Conservation (phyloP, 2,888 invertebrate genomes). For the Aphrophora alni region DNA sequence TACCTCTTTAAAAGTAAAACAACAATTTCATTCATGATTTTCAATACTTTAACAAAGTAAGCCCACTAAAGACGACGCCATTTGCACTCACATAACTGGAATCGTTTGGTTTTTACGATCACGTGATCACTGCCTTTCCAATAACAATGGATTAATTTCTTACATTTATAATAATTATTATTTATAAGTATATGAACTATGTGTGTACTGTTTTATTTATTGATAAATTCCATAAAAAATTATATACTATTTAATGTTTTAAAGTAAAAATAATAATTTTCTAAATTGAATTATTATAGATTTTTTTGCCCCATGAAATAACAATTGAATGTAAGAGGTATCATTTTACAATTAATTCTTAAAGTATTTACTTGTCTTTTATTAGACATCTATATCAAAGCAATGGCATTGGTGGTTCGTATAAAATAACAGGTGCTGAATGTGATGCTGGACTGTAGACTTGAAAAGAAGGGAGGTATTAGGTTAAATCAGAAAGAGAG, state of each 20-base stretch:
- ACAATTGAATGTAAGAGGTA: too few species aligned
- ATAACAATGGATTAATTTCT: not conserved
- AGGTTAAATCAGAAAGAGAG: not conserved
- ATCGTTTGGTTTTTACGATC: not conserved
- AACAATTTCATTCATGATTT: slow-evolving; percentile 59
- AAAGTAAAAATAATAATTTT: too few species aligned
- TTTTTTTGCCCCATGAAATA: too few species aligned
- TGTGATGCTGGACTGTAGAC: not conserved
- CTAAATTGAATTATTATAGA: too few species aligned
- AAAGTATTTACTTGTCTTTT: too few species aligned
- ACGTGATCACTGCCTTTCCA: not conserved
- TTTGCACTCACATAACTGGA: slow-evolving; percentile 57
- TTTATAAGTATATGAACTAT: not conserved
- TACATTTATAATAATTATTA: not conserved
- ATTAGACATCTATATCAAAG: not conserved
- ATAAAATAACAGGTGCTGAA: slow-evolving; percentile 3
- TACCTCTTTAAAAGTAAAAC: slow-evolving; percentile 43
- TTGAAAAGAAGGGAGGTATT: not conserved
- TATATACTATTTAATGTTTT: too few species aligned
- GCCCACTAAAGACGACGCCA: slow-evolving; percentile 60
- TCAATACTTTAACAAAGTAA: slow-evolving; percentile 57
- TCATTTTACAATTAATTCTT: too few species aligned
- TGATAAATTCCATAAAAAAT: too few species aligned
- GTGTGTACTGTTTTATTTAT: too few species aligned
- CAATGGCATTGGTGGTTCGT: not conserved